Conservation (phyloP, 2,888 invertebrate genomes). For the Catotricha subobsoleta region DNA sequence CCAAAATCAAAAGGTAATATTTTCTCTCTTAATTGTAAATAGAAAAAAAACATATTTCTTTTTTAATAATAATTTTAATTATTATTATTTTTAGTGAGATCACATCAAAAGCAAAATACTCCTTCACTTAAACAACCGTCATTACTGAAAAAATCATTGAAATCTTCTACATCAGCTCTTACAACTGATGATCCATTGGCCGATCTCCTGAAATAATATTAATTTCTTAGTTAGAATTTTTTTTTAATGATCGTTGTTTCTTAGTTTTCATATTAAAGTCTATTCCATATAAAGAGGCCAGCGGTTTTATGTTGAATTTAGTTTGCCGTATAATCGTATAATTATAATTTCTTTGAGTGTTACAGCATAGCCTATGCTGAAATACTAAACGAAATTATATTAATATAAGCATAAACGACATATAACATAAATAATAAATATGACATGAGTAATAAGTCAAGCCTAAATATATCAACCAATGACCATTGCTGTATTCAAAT, state of each 20-base stretch:
- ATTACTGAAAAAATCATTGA: background rate
- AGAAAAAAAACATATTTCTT: background rate
- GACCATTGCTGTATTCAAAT: too few species aligned
- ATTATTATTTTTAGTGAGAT: background rate
- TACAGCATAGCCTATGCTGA: too few species aligned
- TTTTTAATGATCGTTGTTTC: background rate
- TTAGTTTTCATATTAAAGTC: background rate
- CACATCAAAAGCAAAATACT: too few species aligned
- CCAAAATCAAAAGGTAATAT: slow-evolving; percentile 2
- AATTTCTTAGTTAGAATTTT: background rate
- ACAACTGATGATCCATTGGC: slow-evolving; percentile 6
- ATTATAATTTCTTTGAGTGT: too few species aligned
- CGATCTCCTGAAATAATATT: slow-evolving; percentile 4
- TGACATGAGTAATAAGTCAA: too few species aligned
- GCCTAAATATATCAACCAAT: too few species aligned
- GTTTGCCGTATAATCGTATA: too few species aligned
- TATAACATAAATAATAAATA: too few species aligned
- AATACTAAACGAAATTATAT: too few species aligned
- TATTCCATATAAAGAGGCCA: too few species aligned
- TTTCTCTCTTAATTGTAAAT: background rate
- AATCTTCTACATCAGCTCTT: background rate
- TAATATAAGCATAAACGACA: too few species aligned
- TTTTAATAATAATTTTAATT: background rate
- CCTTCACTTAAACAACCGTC: background rate
- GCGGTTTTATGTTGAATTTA: too few species aligned